These are phyloP conservation scores for Drosophila sulfurigaster DNA, from an alignment of 1,140 invertebrate species.

Conservation along the genomic window DNA sequence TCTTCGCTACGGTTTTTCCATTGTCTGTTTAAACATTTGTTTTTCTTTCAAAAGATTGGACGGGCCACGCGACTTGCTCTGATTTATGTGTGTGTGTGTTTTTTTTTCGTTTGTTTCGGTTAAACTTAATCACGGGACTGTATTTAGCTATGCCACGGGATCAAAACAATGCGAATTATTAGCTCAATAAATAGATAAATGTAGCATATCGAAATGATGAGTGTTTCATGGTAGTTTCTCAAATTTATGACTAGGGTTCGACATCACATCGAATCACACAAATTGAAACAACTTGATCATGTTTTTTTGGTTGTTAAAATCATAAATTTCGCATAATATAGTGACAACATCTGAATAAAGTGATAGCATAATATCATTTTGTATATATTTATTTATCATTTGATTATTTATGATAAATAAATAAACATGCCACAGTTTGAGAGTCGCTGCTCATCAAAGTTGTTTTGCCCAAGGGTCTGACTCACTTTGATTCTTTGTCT, in stretches of 20 bases:
- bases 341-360: conserved; percentile 3
- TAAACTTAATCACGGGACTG: conserved; percentile 11
- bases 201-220: conserved; percentile 34
- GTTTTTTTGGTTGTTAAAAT: background rate
- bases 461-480: background rate
- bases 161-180: conserved; percentile 46
- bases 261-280: background rate
- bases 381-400: conserved; percentile 35
- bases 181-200: conserved; percentile 36
- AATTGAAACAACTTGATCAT: conserved; percentile 1
- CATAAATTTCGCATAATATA: conserved; percentile 26
- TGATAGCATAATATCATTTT: conserved; percentile 15
- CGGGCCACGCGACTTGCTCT: conserved; percentile 67
- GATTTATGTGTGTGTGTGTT: conserved; percentile 58
- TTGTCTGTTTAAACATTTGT: conserved; percentile 40
- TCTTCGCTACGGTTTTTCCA: conserved; percentile 5
- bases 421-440: background rate
- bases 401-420: conserved; percentile 28
- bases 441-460: background rate
- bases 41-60: conserved; percentile 30
- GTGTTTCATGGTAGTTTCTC: background rate
- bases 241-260: conserved; percentile 52
- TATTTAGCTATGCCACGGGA: conserved; percentile 28
- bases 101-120: conserved; percentile 38
- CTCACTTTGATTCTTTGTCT: conserved; percentile 11